Percentiles rank a stretch among this genome's conserved stretches.
Evolutionary conservation across 2,797 vertebrate genomes (phyloP).

Genomic region (Discoglossus pictus): DNA sequence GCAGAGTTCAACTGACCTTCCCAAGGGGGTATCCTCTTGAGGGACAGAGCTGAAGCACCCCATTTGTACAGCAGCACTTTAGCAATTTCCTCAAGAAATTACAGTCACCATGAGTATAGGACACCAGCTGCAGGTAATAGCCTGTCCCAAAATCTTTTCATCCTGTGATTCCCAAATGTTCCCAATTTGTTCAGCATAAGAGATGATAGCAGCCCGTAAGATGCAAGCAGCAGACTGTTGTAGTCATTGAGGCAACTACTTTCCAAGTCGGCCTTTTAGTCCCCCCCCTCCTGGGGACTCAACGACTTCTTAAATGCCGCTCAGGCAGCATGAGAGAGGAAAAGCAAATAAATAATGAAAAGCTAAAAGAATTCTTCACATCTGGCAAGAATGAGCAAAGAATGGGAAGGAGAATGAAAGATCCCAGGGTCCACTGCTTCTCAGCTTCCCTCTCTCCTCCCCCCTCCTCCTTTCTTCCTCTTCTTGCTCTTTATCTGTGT

Average conservation of each 20-base stretch:
- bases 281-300: slow-evolving; percentile 21
- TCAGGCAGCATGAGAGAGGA: slow-evolving; percentile 48
- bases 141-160: slow-evolving; percentile 1
- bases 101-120: background rate
- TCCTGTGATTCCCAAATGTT: slow-evolving; percentile 14
- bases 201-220: background rate
- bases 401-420: slow-evolving; percentile 71
- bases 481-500: slow-evolving; percentile 57
- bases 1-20: slow-evolving; percentile 77
- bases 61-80: slow-evolving; percentile 63
- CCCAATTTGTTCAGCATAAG: background rate
- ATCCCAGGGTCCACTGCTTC: slow-evolving; percentile 78
- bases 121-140: background rate
- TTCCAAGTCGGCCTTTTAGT: slow-evolving; percentile 8
- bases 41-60: slow-evolving; percentile 88
- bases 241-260: slow-evolving; percentile 22
- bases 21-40: slow-evolving; percentile 70
- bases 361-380: slow-evolving; percentile 62
- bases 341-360: background rate
- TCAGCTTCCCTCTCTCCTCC: slow-evolving; percentile 54
- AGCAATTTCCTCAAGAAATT: background rate
- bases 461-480: slow-evolving; percentile 29
- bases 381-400: slow-evolving; percentile 86
- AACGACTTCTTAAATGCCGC: slow-evolving; percentile 18
- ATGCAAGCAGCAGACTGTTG: background rate